A percentile compares a stretch with the other conserved stretches of the same genome.
These are phyloP conservation scores for Gobionotothen gibberifrons DNA, from an alignment of 2,797 vertebrate species.

Conservation along the genomic window DNA sequence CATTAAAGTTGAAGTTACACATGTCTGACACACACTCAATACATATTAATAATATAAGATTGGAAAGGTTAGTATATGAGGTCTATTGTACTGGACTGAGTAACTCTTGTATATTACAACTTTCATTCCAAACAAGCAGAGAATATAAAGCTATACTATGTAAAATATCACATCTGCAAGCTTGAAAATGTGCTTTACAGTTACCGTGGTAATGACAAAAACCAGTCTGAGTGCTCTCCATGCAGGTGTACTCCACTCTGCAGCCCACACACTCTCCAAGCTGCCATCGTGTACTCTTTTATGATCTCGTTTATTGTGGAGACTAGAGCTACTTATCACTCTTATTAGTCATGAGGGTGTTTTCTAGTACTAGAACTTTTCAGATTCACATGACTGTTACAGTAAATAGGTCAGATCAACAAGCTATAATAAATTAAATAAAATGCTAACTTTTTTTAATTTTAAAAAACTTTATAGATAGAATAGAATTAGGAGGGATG, in stretches of 20 bases:
- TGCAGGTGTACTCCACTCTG: constrained; percentile 51
- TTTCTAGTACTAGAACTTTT: constrained; percentile 17
- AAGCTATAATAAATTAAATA: background rate
- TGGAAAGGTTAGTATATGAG: background rate
- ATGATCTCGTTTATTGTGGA: constrained; percentile 43
- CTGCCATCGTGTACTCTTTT: constrained; percentile 38
- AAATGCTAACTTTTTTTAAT: background rate
- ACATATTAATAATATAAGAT: background rate
- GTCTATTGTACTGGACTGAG: background rate
- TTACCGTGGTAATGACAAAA: constrained; percentile 54
- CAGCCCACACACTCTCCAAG: constrained; percentile 55
- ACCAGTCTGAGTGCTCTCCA: constrained; percentile 68
- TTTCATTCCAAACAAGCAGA: too few species aligned
- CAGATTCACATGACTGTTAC: constrained; percentile 16
- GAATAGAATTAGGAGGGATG: too few species aligned
- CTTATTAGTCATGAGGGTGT: constrained; percentile 11
- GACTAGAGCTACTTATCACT: constrained; percentile 20
- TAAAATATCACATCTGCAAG: constrained; percentile 32
- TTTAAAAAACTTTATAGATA: too few species aligned
- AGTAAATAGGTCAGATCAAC: constrained; percentile 1
- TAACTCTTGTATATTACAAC: too few species aligned
- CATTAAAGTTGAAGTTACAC: background rate
- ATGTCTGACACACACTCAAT: background rate
- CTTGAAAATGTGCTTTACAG: constrained; percentile 50
- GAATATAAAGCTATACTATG: too few species aligned